Evolutionary conservation across 2,888 invertebrate species (phyloP).

Genomic region (Clivina fossor): DNA sequence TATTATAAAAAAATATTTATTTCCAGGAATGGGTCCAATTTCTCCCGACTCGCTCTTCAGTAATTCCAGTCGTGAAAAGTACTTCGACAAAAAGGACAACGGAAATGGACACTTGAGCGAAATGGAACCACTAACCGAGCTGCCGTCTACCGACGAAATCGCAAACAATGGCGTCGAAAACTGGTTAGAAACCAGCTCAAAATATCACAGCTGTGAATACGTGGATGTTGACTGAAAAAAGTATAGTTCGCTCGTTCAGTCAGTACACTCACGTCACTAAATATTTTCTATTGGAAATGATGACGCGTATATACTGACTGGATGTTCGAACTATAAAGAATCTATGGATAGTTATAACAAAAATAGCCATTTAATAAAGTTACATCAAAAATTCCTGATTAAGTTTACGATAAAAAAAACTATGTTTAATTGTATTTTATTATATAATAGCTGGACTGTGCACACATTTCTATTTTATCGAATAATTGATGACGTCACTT

Average conservation of each 20-base stretch:
- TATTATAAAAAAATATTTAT: too few species aligned
- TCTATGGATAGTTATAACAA: too few species aligned
- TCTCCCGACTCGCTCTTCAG: constrained; percentile 50
- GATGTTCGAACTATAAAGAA: too few species aligned
- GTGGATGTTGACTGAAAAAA: constrained; percentile 57
- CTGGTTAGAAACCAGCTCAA: constrained; percentile 73
- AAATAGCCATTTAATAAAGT: too few species aligned
- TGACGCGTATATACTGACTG: too few species aligned
- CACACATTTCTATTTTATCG: too few species aligned
- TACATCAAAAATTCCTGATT: too few species aligned
- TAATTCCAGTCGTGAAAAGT: constrained; percentile 49
- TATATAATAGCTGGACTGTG: too few species aligned
- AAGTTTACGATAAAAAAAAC: too few species aligned
- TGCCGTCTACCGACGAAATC: constrained; percentile 68
- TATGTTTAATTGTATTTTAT: too few species aligned
- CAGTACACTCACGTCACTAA: not conserved
- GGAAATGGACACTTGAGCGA: constrained; percentile 59
- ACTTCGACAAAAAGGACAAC: constrained; percentile 50
- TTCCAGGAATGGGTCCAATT: constrained; percentile 49
- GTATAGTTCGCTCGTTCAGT: not conserved
- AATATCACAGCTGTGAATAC: constrained; percentile 75
- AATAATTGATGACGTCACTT: too few species aligned
- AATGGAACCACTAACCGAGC: constrained; percentile 68
- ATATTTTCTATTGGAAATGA: not conserved
- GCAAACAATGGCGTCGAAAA: constrained; percentile 68